Evolutionary conservation across 1,140 invertebrate genomes (phyloP).

Genomic region (Drosophila mauritiana): DNA sequence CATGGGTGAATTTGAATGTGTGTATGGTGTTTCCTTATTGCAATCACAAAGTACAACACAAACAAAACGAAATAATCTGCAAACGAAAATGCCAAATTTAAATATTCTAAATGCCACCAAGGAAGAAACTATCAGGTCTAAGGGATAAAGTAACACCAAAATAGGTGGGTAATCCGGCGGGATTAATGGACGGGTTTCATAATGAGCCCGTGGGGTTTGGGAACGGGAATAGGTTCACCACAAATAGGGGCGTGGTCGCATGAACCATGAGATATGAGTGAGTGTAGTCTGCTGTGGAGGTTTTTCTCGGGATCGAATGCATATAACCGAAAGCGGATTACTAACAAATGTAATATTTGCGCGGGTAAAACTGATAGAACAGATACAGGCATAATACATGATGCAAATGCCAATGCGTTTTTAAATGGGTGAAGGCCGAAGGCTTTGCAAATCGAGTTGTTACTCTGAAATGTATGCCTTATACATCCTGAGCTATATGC

Average conservation of each 20-base stretch:
- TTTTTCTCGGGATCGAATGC: background rate
- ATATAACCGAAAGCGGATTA: slow-evolving; percentile 6
- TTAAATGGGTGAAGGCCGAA: background rate
- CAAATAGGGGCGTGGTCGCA: slow-evolving; percentile 14
- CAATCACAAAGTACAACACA: slow-evolving; percentile 41
- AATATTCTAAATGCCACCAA: slow-evolving; percentile 22
- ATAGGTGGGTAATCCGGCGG: background rate
- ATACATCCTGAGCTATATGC: no score
- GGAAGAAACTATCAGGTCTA: no score
- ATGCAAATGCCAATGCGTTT: slow-evolving; percentile 3
- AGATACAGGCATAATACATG: background rate
- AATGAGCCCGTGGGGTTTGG: background rate
- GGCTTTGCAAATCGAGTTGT: background rate
- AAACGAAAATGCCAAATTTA: slow-evolving; percentile 30
- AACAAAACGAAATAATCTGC: slow-evolving; percentile 38
- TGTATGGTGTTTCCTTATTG: slow-evolving; percentile 27
- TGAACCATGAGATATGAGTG: slow-evolving; percentile 19
- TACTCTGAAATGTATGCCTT: background rate
- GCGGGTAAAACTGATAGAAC: background rate
- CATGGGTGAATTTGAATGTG: slow-evolving; percentile 24
- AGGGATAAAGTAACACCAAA: slow-evolving; percentile 2
- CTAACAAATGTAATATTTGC: background rate
- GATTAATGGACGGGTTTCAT: background rate
- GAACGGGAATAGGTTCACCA: slow-evolving; percentile 15
- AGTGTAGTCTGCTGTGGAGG: slow-evolving; percentile 5